Evolutionary conservation across 2,888 invertebrate genomes (phyloP), one percentile per base, ranked within the genome.

Genomic region (Coelopa pilipes): DNA sequence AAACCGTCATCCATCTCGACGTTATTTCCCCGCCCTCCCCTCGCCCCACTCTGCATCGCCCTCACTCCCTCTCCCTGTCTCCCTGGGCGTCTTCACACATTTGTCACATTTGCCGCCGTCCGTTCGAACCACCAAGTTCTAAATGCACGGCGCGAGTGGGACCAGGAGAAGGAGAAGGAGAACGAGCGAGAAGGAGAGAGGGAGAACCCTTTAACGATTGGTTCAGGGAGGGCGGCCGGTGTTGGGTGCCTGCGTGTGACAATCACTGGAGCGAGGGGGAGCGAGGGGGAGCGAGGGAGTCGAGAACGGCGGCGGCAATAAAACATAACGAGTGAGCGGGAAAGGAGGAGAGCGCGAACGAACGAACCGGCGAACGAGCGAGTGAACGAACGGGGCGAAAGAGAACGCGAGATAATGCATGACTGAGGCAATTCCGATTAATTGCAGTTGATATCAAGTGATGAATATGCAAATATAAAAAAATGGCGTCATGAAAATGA

Each of bases 61-160:
- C 10, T 21, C 57, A 59, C 65, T 24, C 11, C 9, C 15, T 46
- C 19, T 73, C 80, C 80, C 80, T 77, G 70, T 72, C 72, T 75
- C 70, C 75, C 70, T 67, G 59, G 50, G 13, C 66, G 49, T 69
- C 34, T 76, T 74, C 76, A 73, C 74, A 80, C 82, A 82, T 82
- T 83, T 81, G 82, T 82, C 81, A 82, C 80, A 76, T 73, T 67
- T 73, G 21, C 76, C 77, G 71, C 63, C 76, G 74, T 76, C 74
- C 74, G 68, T 55, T 24, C 46, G 24, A n/a, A 59, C 49, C 65
- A 59, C 49, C 65, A 76, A 75, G 79, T 76, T 80, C 77, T 80
- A 80, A 83, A 65, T 73, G 50, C 67, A 65, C 7, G 34, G 7
- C 34, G 34, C 34, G 34, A 34, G 34, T 34, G 34, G 2, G 34